Evolutionary conservation across 2,888 invertebrate species (phyloP), one percentile per base, ranked within the genome.

Genomic region (Eristalis arbustorum): DNA sequence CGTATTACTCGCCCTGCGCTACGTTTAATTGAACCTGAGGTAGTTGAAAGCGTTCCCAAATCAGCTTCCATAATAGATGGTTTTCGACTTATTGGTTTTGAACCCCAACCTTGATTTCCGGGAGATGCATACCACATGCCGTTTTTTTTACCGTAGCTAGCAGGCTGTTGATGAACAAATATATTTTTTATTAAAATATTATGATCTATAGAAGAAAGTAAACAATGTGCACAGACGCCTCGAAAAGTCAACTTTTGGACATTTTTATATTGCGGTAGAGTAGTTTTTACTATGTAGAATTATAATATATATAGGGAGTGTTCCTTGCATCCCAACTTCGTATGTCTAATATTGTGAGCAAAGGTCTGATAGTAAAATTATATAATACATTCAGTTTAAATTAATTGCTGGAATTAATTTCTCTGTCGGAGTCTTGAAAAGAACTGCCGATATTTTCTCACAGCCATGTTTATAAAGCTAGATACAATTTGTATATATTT

Each of bases 141-240:
- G 94, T 97, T 97, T 94, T 97, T 97, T 93, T 97, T 97, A 84
- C 97, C 97, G 94, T 97, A 97, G 93, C 97, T 97, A 88, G 97
- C 97, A 90, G 97, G 96, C 97, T 97, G 63, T 69, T 59, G 66
- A 18, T 72, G n/a, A 78, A 76, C 82, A 80, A 67, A 57, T 18
- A 8, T 42, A 14, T n/a, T 49, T 18, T 8, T 49, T 18, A 8
- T 18, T 18, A 8, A 49, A 18, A 18, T n/a, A 49, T 8, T n/a
- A 49, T 8, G 5, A 18, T 49, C 1, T 18, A 18, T 10, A 42
- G 87, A 72, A 81, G 31, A 31, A 8, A 31, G 31, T 10, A 85
- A 90, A 88, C 79, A 59, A 59, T 8, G 6, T 10, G 18, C 31
- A 10, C 1, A 5, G 0, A 8, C 31, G 31, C 31, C 31, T 31